These are phyloP conservation scores for Macquaria ambigua DNA, from an alignment of 2,113 vertebrate species.

Conservation along the genomic window DNA sequence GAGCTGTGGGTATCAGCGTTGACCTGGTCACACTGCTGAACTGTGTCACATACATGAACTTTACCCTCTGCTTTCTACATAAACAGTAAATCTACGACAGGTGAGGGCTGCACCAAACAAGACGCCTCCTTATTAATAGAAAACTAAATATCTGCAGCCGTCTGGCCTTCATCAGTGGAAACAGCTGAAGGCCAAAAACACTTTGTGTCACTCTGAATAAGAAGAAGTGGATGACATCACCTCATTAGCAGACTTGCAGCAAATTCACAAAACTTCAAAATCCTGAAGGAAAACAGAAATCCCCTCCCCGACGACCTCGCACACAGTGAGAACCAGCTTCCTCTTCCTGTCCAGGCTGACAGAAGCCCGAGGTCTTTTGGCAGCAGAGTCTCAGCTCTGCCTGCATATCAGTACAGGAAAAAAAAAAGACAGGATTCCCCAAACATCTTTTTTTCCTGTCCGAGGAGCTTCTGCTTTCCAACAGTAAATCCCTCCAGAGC, in stretches of 20 bases:
- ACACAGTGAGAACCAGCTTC: not conserved
- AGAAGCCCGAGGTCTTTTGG: constrained; percentile 63
- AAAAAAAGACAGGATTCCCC: constrained; percentile 10
- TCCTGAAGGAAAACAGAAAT: constrained; percentile 8
- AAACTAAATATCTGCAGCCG: constrained; percentile 16
- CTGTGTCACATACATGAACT: not conserved
- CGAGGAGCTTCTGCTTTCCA: constrained; percentile 8
- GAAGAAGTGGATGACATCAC: constrained; percentile 7
- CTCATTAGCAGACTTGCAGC: constrained; percentile 16
- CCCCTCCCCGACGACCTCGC: constrained; percentile 15
- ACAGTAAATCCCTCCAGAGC: not conserved
- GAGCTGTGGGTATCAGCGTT: no score
- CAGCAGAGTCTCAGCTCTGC: constrained; percentile 31
- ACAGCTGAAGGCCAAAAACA: constrained; percentile 18
- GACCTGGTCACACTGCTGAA: no score
- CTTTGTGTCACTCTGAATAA: constrained; percentile 15
- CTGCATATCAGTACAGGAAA: constrained; percentile 12
- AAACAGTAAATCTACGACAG: not conserved
- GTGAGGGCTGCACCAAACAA: not conserved
- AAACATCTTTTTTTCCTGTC: not conserved
- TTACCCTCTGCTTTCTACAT: no score
- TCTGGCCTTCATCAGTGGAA: constrained; percentile 21
- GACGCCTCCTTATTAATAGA: constrained; percentile 16
- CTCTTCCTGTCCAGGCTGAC: constrained; percentile 28
- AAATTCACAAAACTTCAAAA: constrained; percentile 17